A percentile compares a stretch with the other conserved stretches of the same genome.
These are phyloP conservation scores for Pseudorhiza aurosa DNA, from an alignment of 30 jellyfish, hydroid and myxozoan species.

Conservation along the genomic window DNA sequence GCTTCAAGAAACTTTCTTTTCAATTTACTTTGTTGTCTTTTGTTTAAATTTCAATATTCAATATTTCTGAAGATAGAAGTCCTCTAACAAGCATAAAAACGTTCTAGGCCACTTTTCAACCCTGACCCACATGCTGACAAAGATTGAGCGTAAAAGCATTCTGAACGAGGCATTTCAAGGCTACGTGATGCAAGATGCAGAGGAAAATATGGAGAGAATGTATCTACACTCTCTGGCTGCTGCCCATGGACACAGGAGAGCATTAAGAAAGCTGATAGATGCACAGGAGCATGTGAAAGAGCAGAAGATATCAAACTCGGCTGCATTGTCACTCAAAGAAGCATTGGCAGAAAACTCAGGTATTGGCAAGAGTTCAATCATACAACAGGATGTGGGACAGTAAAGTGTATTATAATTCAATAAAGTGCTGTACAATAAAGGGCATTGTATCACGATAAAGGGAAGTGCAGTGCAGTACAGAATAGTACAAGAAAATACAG, in stretches of 20 bases:
- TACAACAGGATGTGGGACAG: too few species aligned
- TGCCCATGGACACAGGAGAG: constrained; percentile 58
- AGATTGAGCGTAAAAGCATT: constrained; percentile 3
- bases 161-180: neutral
- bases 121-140: constrained; percentile 30
- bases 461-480: too few species aligned
- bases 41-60: too few species aligned
- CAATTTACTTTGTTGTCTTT: neutral
- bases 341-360: constrained; percentile 31
- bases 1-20: too few species aligned
- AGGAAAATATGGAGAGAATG: constrained; percentile 43
- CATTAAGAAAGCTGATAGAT: constrained; percentile 27
- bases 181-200: constrained; percentile 15
- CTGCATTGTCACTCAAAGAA: constrained; percentile 30
- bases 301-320: neutral
- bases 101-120: constrained; percentile 32
- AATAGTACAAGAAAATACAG: neutral
- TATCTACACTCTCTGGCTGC: constrained; percentile 53
- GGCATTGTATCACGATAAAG: too few species aligned
- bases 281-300: constrained; percentile 2
- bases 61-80: neutral
- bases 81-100: neutral
- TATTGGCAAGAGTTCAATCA: too few species aligned
- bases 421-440: too few species aligned
- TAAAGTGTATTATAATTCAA: too few species aligned